Base-by-base conservation (phyloP, 2,888 invertebrate genomes). In the Notodonta ziczac region DNA sequence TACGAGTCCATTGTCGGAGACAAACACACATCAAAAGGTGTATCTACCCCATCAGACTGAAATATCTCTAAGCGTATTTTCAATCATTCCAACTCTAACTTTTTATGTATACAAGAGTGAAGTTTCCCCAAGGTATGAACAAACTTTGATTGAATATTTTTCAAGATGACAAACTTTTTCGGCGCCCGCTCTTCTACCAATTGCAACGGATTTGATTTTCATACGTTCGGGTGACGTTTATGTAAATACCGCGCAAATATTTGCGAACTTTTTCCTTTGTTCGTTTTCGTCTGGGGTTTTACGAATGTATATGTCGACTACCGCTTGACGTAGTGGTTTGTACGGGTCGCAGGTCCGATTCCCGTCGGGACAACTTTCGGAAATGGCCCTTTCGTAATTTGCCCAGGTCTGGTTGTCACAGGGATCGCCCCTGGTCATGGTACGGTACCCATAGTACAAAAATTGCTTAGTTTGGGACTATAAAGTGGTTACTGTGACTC, bases 61-160 rank as follows among this genome's bases (percentile, higher is more conserved):
- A 46, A 46, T 16, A 50, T 50, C 16, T 16, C 9, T 16, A 50
- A 50, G 50, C 50, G 50, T 53, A 14, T 55, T 40, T 40, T 4
- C 39, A 40, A 55, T 55, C 39, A 55, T 40, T 14, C 24, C 13
- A 40, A 32, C 6, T 57, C 65, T 13, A 39, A 66, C 56, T 57
- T 63, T 63, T 61, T 65, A 64, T 73, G 67, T 71, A 60, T 66
- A 70, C 64, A 65, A 76, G 68, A 67, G 64, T 66, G 74, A 83
- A 81, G 72, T 82, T 80, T 67, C 58, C 65, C 59, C 54, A 77
- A 81, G 83, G 79, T 82, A 80, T 66, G 70, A 74, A 74, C 70
- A 82, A 88, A 88, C 74, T 88, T 88, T 85, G 86, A 88, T 88
- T 86, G 87, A 88, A 88, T 87, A 85, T 85, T 83, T 85, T 81